Percentiles rank a stretch among this genome's conserved stretches.
phyloP scores from a whole-genome alignment of 2,797 vertebrate genomes.

The Coregonus ussuriensis region DNA sequence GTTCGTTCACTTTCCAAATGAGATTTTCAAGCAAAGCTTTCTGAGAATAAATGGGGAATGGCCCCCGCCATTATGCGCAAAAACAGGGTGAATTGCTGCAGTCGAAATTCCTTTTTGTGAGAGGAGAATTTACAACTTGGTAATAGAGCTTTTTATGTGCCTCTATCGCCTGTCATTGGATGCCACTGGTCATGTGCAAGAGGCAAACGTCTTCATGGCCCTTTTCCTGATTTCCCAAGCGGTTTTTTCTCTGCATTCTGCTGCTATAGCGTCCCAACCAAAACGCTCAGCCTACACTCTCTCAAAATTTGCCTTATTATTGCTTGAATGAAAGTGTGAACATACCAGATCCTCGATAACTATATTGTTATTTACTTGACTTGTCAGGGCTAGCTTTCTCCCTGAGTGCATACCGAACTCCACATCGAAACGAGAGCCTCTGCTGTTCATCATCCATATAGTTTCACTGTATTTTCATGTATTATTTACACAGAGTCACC shows the following conservation, averaged over 20 bases:
- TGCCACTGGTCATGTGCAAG: slow-evolving; percentile 97
- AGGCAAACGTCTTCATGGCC: slow-evolving; percentile 95
- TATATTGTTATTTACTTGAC: slow-evolving; percentile 40
- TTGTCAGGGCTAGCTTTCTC: slow-evolving; percentile 54
- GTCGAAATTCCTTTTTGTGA: slow-evolving; percentile 97
- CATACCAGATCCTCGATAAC: slow-evolving; percentile 34
- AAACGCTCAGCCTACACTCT: slow-evolving; percentile 83
- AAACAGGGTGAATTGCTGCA: slow-evolving; percentile 91
- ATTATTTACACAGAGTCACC: slow-evolving; percentile 23
- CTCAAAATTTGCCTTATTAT: slow-evolving; percentile 55
- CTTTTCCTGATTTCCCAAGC: slow-evolving; percentile 97
- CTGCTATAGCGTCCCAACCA: slow-evolving; percentile 85
- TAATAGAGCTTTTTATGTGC: slow-evolving; percentile 99
- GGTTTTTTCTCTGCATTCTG: slow-evolving; percentile 91
- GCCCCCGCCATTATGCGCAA: slow-evolving; percentile 86
- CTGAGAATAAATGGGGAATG: slow-evolving; percentile 72
- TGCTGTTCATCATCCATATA: slow-evolving; percentile 21
- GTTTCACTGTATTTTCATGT: slow-evolving; percentile 37
- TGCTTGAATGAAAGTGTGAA: slow-evolving; percentile 42
- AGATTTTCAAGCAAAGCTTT: slow-evolving; percentile 2
- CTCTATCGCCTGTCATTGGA: slow-evolving; percentile 96
- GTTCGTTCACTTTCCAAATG: background rate
- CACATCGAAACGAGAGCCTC: slow-evolving; percentile 33
- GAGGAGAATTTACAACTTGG: slow-evolving; percentile 99
- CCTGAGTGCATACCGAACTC: slow-evolving; percentile 41